phyloP scores from a whole-genome alignment of 1,140 invertebrate species.

The Tenebrio molitor region DNA sequence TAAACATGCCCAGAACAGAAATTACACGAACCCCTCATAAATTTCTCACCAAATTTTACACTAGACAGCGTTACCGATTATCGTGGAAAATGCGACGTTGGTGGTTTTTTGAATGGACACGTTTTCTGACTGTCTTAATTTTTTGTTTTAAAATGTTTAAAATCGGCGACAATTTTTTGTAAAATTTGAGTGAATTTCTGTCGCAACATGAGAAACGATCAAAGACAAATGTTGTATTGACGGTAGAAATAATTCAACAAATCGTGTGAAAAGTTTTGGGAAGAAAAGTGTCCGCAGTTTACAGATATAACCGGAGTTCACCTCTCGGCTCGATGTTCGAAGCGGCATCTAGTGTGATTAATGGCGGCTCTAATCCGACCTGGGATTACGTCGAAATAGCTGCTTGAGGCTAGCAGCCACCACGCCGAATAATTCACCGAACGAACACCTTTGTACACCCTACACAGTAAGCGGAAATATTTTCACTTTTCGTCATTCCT shows the following conservation, averaged over 20 bases:
- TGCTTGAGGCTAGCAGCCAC: conserved; percentile 45
- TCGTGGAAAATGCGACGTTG: too few species aligned
- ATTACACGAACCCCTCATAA: too few species aligned
- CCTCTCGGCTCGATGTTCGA: conserved; percentile 54
- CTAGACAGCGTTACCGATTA: too few species aligned
- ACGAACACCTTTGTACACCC: conserved; percentile 28
- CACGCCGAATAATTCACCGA: conserved; percentile 46
- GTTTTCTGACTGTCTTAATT: too few species aligned
- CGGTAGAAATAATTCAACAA: conserved; percentile 26
- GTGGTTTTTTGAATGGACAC: too few species aligned
- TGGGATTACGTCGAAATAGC: conserved; percentile 45
- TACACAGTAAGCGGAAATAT: neutral
- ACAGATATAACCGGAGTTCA: conserved; percentile 49
- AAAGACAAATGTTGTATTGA: too few species aligned
- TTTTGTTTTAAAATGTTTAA: too few species aligned
- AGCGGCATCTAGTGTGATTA: conserved; percentile 52
- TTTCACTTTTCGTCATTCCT: conserved; percentile 2
- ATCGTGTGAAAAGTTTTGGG: conserved; percentile 27
- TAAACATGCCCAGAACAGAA: too few species aligned
- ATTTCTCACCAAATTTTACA: too few species aligned
- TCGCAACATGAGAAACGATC: too few species aligned
- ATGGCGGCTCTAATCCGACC: conserved; percentile 50
- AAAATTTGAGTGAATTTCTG: too few species aligned
- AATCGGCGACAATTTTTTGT: too few species aligned
- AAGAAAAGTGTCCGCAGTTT: conserved; percentile 43